A percentile compares a stretch with the other conserved stretches of the same genome.
These are phyloP conservation scores for Mionectes macconnelli DNA, from an alignment of 2,113 vertebrate genomes.

Conservation along the genomic window DNA sequence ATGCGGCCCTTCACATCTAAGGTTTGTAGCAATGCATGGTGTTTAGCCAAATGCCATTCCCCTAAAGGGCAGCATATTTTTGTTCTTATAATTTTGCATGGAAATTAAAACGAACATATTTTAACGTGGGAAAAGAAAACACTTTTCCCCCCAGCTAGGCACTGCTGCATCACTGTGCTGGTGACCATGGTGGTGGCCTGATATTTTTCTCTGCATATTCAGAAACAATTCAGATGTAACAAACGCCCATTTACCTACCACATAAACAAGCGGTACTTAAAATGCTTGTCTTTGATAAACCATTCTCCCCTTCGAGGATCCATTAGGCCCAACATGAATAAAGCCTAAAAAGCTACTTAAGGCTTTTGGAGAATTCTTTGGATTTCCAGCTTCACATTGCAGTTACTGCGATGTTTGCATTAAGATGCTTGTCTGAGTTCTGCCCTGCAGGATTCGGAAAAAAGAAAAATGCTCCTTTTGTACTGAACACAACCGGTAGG, in stretches of 20 bases:
- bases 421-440: slow-evolving; percentile 42
- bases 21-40: slow-evolving; percentile 9
- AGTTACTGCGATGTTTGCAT: slow-evolving; percentile 7
- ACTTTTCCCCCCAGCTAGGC: not conserved
- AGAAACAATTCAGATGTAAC: slow-evolving; percentile 5
- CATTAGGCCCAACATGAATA: slow-evolving; percentile 7
- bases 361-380: slow-evolving; percentile 38
- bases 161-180: not conserved
- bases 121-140: slow-evolving; percentile 29
- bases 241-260: not conserved
- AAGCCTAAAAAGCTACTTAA: slow-evolving; percentile 27
- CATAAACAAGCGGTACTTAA: not conserved
- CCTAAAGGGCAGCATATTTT: slow-evolving; percentile 28
- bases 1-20: not conserved
- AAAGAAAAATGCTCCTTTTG: slow-evolving; percentile 53
- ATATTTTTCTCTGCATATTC: slow-evolving; percentile 3
- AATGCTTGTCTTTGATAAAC: slow-evolving; percentile 22
- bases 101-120: slow-evolving; percentile 33
- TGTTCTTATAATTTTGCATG: slow-evolving; percentile 8
- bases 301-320: slow-evolving; percentile 1
- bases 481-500: not conserved
- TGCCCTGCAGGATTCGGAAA: slow-evolving; percentile 9
- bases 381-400: slow-evolving; percentile 30
- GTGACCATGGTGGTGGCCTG: not conserved
- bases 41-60: slow-evolving; percentile 52